These are phyloP conservation scores for Calypte anna DNA, from an alignment of 2,113 vertebrate genomes.

Conservation along the genomic window DNA sequence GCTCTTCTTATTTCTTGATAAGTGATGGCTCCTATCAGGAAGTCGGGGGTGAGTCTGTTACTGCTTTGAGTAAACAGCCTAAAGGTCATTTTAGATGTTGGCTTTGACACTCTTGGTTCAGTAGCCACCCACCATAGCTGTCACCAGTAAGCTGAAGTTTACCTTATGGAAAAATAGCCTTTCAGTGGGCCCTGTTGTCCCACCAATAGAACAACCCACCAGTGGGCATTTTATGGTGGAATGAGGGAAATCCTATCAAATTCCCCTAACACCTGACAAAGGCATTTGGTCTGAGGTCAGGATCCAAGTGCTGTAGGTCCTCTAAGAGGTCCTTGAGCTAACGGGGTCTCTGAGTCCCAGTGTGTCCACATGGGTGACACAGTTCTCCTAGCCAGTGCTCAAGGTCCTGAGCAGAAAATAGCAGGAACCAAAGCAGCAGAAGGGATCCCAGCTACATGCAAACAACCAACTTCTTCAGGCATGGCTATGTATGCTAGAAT, in stretches of 20 bases:
- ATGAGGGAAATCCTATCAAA: neutral
- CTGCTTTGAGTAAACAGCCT: conserved; percentile 67
- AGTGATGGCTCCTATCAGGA: conserved; percentile 63
- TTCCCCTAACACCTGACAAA: neutral
- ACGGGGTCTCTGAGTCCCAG: neutral
- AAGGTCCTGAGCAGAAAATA: neutral
- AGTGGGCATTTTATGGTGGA: neutral
- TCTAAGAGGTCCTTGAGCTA: neutral
- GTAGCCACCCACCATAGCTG: conserved; percentile 47
- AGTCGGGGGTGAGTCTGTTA: conserved; percentile 66
- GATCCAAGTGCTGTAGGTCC: neutral
- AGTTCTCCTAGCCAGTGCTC: neutral
- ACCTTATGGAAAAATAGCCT: conserved; percentile 38
- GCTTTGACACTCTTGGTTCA: conserved; percentile 60
- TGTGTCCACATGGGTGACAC: neutral
- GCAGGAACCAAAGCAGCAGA: neutral
- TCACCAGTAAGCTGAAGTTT: neutral
- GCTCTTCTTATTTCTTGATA: conserved; percentile 68
- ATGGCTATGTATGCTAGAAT: neutral
- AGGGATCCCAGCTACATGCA: neutral
- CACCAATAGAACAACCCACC: neutral
- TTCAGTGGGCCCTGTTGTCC: neutral
- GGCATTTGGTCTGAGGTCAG: neutral
- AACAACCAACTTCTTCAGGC: neutral
- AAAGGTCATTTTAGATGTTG: conserved; percentile 71